Conservation (phyloP, 2,113 vertebrate genomes). For the Syrmaticus mikado region DNA sequence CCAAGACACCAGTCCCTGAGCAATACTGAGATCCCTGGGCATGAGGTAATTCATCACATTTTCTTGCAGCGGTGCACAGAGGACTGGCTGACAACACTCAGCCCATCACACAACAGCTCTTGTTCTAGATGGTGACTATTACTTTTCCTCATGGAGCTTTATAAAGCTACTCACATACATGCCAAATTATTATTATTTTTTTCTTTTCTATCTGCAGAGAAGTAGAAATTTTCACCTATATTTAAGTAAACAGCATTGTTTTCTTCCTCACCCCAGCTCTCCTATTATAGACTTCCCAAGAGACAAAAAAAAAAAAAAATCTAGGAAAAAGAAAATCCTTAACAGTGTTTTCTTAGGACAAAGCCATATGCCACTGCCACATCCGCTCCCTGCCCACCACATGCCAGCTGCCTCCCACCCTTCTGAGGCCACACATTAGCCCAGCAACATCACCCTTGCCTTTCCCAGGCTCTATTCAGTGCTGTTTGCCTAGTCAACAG, state of each 20-base stretch:
- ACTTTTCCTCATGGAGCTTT: neutral
- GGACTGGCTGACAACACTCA: neutral
- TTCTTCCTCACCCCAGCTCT: neutral
- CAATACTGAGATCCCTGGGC: neutral
- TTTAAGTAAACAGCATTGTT: neutral
- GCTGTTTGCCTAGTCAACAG: neutral
- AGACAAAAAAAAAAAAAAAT: neutral
- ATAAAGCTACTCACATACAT: neutral
- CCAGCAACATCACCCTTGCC: neutral
- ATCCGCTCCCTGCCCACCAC: neutral
- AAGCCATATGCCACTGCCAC: neutral
- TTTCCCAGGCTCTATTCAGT: neutral
- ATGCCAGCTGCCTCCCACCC: neutral
- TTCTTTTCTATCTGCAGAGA: neutral
- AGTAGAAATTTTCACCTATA: neutral
- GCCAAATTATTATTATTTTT: neutral
- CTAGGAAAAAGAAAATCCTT: neutral
- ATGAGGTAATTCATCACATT: neutral
- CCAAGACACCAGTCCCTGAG: neutral
- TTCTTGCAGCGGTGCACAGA: neutral
- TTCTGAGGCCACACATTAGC: fast-evolving
- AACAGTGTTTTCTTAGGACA: neutral
- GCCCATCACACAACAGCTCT: neutral
- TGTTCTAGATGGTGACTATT: neutral
- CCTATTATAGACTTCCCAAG: neutral